phyloP scores from a whole-genome alignment of 2,797 vertebrate genomes.

The Thamnophis elegans region DNA sequence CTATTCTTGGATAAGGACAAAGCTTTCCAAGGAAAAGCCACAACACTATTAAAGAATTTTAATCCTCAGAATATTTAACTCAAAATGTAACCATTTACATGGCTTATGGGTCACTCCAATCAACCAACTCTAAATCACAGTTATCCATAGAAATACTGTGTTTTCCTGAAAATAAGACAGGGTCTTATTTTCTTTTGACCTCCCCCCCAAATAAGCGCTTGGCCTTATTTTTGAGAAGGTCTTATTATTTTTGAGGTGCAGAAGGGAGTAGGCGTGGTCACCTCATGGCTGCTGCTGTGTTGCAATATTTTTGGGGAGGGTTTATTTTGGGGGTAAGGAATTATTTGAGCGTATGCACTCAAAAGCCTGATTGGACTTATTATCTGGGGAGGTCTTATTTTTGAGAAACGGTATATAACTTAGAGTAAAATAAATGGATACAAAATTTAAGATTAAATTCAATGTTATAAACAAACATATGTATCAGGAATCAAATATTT shows the following conservation, averaged over 20 bases:
- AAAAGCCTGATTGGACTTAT: too few relatives aligned
- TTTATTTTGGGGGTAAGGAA: too few relatives aligned
- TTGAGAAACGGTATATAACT: not conserved
- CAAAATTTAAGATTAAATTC: not conserved
- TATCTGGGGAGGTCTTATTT: too few relatives aligned
- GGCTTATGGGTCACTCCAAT: not conserved
- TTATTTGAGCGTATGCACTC: too few relatives aligned
- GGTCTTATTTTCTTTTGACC: too few relatives aligned
- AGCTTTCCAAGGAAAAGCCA: slow-evolving; percentile 19
- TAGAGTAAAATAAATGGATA: not conserved
- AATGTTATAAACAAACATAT: not conserved
- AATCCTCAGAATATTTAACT: not conserved
- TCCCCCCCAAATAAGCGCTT: too few relatives aligned
- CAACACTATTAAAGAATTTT: not conserved
- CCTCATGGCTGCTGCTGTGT: too few relatives aligned
- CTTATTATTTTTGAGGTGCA: too few relatives aligned
- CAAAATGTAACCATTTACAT: not conserved
- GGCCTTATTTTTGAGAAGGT: too few relatives aligned
- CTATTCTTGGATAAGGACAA: not conserved
- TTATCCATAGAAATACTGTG: not conserved
- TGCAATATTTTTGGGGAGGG: too few relatives aligned
- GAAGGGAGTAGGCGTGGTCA: too few relatives aligned
- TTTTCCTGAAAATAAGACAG: too few relatives aligned
- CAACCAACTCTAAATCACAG: not conserved
- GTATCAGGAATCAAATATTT: not conserved